A percentile compares a stretch with the other conserved stretches of the same genome.
Evolutionary conservation across 1,140 invertebrate genomes (phyloP).

Genomic region (Leptinotarsa lineolata): DNA sequence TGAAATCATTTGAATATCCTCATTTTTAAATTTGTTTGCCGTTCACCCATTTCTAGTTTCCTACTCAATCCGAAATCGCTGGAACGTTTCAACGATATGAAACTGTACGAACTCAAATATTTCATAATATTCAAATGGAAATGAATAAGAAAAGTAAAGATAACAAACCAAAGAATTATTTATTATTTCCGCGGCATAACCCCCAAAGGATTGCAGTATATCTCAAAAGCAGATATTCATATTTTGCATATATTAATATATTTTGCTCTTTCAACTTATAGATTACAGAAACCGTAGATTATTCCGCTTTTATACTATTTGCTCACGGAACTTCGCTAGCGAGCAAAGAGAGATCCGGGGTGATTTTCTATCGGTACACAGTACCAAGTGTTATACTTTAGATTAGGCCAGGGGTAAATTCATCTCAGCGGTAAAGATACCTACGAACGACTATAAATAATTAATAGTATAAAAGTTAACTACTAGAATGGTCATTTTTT

Average conservation of each 20-base stretch:
- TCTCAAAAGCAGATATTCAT: conserved; percentile 27
- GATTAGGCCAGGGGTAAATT: conserved; percentile 9
- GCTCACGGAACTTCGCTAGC: not conserved
- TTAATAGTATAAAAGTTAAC: no score
- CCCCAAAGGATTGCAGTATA: conserved; percentile 18
- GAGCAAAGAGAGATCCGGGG: not conserved
- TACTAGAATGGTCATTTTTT: no score
- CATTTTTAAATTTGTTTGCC: no score
- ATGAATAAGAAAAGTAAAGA: conserved; percentile 17
- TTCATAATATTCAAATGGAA: conserved; percentile 18
- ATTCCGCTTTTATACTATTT: conserved; percentile 21
- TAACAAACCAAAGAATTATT: conserved; percentile 27
- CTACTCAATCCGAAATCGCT: not conserved
- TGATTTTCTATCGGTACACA: conserved; percentile 13
- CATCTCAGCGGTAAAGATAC: not conserved
- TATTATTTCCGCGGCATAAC: conserved; percentile 20
- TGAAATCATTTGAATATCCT: no score
- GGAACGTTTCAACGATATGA: not conserved
- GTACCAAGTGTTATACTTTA: conserved; percentile 18
- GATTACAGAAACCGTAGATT: conserved; percentile 20
- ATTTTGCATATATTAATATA: conserved; percentile 30
- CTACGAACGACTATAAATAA: no score
- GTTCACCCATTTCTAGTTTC: not conserved
- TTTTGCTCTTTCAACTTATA: conserved; percentile 25
- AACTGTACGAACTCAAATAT: not conserved